phyloP scores from a whole-genome alignment of 2,113 vertebrate genomes.

The Azemiops feae region DNA sequence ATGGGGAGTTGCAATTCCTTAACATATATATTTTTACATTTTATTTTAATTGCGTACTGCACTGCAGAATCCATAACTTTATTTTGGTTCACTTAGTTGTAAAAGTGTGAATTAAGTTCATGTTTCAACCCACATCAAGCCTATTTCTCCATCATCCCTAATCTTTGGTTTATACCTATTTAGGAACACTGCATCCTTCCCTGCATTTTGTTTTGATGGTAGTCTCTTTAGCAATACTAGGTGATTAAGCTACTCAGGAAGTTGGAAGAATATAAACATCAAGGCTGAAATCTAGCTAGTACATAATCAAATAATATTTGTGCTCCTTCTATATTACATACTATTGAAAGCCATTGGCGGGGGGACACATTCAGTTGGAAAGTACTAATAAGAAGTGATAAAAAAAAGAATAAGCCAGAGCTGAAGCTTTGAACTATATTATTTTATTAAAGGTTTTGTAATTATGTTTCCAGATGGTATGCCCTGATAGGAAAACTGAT shows the following conservation, averaged over 20 bases:
- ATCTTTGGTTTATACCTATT: background rate
- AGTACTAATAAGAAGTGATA: constrained; percentile 11
- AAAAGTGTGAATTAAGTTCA: background rate
- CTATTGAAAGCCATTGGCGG: constrained; percentile 43
- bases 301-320: constrained; percentile 45
- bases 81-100: background rate
- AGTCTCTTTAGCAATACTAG: constrained; percentile 21
- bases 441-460: constrained; percentile 13
- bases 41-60: background rate
- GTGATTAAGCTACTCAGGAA: constrained; percentile 37
- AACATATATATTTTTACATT: no score
- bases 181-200: background rate
- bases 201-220: constrained; percentile 11
- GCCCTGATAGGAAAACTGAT: constrained; percentile 20
- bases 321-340: constrained; percentile 45
- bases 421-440: constrained; percentile 19
- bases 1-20: background rate
- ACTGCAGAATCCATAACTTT: background rate
- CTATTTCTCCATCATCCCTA: background rate
- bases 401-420: constrained; percentile 8
- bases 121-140: background rate
- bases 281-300: constrained; percentile 32
- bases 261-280: constrained; percentile 30
- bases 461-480: constrained; percentile 38
- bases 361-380: constrained; percentile 23